Percentiles rank a stretch among this genome's conserved stretches.
These are phyloP conservation scores for Acanthoscelides obtectus DNA, from an alignment of 2,888 invertebrate species.

Conservation along the genomic window DNA sequence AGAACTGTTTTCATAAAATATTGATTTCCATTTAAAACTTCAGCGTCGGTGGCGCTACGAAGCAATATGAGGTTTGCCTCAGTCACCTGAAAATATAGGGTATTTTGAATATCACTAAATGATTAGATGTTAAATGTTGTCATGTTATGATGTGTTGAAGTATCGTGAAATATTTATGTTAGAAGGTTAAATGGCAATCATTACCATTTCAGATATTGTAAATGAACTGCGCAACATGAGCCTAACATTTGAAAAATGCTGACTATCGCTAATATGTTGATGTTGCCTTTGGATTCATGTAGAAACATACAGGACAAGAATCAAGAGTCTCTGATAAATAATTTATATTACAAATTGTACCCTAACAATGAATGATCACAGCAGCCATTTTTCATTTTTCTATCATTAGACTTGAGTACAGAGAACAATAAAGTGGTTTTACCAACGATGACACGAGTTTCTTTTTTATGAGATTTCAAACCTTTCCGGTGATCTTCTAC, in stretches of 20 bases:
- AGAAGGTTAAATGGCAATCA: no score
- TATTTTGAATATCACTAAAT: no score
- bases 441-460: slow-evolving; percentile 32
- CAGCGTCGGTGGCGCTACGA: no score
- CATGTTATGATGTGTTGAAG: no score
- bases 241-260: slow-evolving; percentile 5
- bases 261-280: background rate
- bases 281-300: background rate
- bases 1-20: no score
- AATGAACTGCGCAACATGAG: slow-evolving; percentile 26
- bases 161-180: no score
- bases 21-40: no score
- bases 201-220: slow-evolving; percentile 28
- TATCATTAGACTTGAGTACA: slow-evolving; percentile 29
- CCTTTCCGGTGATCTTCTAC: slow-evolving; percentile 19
- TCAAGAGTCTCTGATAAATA: background rate
- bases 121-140: no score
- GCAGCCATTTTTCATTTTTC: slow-evolving; percentile 23
- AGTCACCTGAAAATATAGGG: no score
- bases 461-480: slow-evolving; percentile 21
- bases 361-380: slow-evolving; percentile 35
- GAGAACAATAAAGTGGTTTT: slow-evolving; percentile 37
- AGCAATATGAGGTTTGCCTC: no score
- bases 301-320: no score
- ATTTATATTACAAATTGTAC: slow-evolving; percentile 33